Evolutionary conservation across 1,140 invertebrate species (phyloP).

Genomic region (Drosophila sproati): DNA sequence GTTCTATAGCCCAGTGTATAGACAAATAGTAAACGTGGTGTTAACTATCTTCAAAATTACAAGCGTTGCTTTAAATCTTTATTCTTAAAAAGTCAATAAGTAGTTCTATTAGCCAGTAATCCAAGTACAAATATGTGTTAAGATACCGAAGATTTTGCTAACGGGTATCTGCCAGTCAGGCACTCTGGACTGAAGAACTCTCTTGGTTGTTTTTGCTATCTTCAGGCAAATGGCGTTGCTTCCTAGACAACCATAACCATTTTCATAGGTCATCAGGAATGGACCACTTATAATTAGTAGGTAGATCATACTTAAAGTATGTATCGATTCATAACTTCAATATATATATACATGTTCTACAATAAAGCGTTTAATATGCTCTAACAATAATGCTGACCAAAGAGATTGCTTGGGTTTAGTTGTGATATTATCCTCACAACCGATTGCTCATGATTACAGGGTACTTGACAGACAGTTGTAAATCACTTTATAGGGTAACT

Average conservation of each 20-base stretch:
- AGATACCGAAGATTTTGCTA: not conserved
- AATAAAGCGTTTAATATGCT: too few relatives aligned
- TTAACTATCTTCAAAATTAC: too few relatives aligned
- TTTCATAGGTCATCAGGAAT: not conserved
- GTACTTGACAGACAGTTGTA: too few relatives aligned
- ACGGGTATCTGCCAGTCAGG: not conserved
- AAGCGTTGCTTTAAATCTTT: not conserved
- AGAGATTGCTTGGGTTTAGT: too few relatives aligned
- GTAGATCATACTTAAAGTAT: not conserved
- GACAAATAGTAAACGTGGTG: too few relatives aligned
- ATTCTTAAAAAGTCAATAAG: not conserved
- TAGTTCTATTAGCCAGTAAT: too few relatives aligned
- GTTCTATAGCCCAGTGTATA: too few relatives aligned
- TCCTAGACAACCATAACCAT: not conserved
- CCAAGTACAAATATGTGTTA: too few relatives aligned
- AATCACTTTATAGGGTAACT: constrained; percentile 5
- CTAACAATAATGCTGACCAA: too few relatives aligned
- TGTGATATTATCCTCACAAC: too few relatives aligned
- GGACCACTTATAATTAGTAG: not conserved
- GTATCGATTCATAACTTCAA: not conserved
- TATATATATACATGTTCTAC: too few relatives aligned
- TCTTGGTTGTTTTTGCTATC: not conserved
- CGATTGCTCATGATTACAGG: too few relatives aligned
- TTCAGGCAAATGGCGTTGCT: not conserved
- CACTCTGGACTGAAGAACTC: not conserved